Evolutionary conservation across 2,113 vertebrate species (phyloP).

Genomic region (Sapayoa aenigma): DNA sequence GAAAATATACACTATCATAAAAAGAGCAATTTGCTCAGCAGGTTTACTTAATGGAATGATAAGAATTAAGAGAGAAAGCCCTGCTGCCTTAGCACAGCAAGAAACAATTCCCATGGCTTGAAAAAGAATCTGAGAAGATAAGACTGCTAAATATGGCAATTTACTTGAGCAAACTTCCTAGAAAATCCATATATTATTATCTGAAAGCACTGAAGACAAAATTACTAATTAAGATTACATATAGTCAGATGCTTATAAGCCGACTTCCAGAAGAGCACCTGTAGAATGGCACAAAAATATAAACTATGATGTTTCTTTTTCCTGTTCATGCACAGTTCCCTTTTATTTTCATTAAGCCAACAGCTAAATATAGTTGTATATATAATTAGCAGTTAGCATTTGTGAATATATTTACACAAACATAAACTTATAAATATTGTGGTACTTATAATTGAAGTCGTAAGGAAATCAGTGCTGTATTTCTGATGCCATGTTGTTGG

Average conservation of each 20-base stretch:
- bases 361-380: neutral
- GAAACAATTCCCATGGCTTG: constrained; percentile 27
- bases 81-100: constrained; percentile 36
- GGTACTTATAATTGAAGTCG: neutral
- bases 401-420: neutral
- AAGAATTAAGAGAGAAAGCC: constrained; percentile 43
- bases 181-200: neutral
- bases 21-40: neutral
- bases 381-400: neutral
- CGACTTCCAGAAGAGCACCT: neutral
- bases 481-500: neutral
- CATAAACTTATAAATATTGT: neutral
- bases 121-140: constrained; percentile 5
- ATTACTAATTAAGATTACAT: neutral
- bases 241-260: neutral
- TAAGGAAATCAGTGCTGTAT: neutral
- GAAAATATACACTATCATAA: neutral
- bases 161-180: neutral
- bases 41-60: constrained; percentile 34
- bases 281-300: neutral
- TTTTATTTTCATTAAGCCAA: neutral
- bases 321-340: neutral
- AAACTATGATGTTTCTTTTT: neutral
- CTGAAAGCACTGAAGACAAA: neutral
- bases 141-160: neutral